Evolutionary conservation across 2,797 vertebrate species (phyloP).

Genomic region (Sciurus vulgaris): DNA sequence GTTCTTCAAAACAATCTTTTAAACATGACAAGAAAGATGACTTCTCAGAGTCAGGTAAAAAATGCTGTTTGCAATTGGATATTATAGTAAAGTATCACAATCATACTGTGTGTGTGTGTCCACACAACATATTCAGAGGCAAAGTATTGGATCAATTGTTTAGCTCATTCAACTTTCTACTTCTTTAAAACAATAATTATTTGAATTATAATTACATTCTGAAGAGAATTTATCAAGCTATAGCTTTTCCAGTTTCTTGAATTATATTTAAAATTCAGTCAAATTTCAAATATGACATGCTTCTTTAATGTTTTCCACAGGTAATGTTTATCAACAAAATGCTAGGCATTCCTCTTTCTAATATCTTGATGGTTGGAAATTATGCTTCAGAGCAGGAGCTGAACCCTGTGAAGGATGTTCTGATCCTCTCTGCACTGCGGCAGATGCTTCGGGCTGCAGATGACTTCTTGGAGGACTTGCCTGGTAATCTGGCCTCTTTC

Average conservation of each 20-base stretch:
- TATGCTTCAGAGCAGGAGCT: conserved; percentile 4
- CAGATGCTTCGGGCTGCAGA: conserved; percentile 51
- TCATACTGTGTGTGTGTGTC: neutral
- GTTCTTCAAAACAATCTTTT: conserved; percentile 55
- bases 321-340: neutral
- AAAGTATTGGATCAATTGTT: neutral
- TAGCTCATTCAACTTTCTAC: neutral
- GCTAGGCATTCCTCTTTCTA: conserved; percentile 56
- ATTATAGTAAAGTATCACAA: neutral
- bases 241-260: neutral
- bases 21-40: conserved; percentile 20
- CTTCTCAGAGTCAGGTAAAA: conserved; percentile 64
- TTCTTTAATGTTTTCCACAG: conserved; percentile 42
- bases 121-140: neutral
- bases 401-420: conserved; percentile 20
- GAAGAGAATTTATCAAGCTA: neutral
- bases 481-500: neutral
- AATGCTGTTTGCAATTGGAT: neutral
- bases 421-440: conserved; percentile 43
- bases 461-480: conserved; percentile 56
- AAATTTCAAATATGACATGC: neutral
- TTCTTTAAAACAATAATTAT: neutral
- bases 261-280: conserved; percentile 42
- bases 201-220: neutral
- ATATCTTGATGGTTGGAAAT: conserved; percentile 64